Conservation (phyloP, 2,797 vertebrate species). For the Lates japonicus region DNA sequence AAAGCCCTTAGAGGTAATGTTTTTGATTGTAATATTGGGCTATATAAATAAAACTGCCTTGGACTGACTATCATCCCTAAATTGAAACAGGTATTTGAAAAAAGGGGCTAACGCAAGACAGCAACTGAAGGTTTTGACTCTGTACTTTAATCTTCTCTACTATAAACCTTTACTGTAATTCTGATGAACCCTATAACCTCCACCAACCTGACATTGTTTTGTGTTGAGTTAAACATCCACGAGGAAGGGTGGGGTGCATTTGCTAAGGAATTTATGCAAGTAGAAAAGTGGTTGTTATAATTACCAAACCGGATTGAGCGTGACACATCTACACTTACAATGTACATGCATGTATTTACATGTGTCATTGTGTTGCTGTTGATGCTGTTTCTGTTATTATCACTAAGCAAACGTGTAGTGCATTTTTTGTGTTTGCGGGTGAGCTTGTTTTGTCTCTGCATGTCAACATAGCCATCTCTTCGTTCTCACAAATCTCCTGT, state of each 20-base stretch:
- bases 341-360: not conserved
- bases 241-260: not conserved
- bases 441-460: conserved; percentile 8
- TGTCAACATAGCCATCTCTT: not conserved
- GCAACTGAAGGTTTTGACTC: not conserved
- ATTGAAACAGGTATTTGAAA: not conserved
- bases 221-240: not conserved
- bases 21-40: no score
- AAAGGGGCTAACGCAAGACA: not conserved
- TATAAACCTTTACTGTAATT: not conserved
- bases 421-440: not conserved
- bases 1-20: no score
- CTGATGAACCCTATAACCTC: not conserved
- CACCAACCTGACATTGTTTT: not conserved
- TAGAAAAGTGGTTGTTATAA: not conserved
- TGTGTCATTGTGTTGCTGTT: not conserved
- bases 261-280: not conserved
- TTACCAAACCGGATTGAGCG: not conserved
- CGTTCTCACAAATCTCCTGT: conserved; percentile 74
- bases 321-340: no score
- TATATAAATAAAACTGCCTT: no score
- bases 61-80: no score
- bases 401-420: not conserved
- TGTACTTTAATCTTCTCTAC: not conserved
- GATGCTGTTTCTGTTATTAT: not conserved